These are phyloP conservation scores for Phaetusa simplex DNA, from an alignment of 2,113 vertebrate species.

Conservation along the genomic window DNA sequence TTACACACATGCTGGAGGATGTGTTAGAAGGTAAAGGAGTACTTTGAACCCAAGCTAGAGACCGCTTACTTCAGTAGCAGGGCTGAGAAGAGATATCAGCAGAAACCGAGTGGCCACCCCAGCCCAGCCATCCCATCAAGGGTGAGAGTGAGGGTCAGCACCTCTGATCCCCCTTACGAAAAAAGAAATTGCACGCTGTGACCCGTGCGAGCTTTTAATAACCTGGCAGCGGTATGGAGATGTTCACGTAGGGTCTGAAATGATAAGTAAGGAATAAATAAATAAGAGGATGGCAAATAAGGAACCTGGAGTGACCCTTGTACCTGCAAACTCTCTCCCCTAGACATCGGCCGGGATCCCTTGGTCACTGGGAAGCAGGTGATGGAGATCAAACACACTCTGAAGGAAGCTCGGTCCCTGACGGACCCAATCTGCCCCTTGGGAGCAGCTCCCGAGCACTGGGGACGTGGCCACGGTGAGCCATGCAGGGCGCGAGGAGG, in stretches of 20 bases:
- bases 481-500: fast-evolving
- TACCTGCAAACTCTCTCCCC: background rate
- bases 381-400: conserved; percentile 87
- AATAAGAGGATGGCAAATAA: background rate
- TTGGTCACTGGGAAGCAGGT: conserved; percentile 84
- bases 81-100: background rate
- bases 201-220: background rate
- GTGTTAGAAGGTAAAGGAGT: conserved; percentile 82
- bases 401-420: conserved; percentile 84
- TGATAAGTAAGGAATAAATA: background rate
- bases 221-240: background rate
- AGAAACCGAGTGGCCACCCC: fast-evolving
- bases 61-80: background rate
- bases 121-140: background rate
- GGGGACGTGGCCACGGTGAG: conserved; percentile 77
- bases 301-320: background rate
- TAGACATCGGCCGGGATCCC: conserved; percentile 83
- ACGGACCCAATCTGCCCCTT: conserved; percentile 72
- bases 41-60: background rate
- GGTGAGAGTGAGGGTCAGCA: background rate
- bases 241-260: background rate
- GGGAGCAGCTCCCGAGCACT: conserved; percentile 66
- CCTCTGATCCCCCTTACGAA: background rate
- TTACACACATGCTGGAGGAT: conserved; percentile 84
- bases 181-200: background rate